Conservation (phyloP, 2,797 vertebrate genomes). For the Sarcoramphus papa region DNA sequence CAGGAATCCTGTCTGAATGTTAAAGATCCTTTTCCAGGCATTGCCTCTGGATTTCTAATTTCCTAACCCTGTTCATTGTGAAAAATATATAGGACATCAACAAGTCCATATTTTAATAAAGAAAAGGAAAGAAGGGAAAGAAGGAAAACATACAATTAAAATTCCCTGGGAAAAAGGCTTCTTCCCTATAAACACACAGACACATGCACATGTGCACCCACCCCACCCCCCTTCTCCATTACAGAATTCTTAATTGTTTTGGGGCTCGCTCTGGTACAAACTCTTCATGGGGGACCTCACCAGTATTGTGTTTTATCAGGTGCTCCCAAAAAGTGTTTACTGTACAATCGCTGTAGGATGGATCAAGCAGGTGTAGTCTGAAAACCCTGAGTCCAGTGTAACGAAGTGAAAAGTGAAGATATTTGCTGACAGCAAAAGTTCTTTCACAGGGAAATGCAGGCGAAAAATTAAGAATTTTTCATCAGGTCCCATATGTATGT, state of each 20-base stretch:
- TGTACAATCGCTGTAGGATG: neutral
- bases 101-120: neutral
- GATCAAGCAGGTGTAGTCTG: neutral
- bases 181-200: neutral
- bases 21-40: neutral
- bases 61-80: neutral
- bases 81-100: neutral
- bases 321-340: neutral
- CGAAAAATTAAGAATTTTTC: neutral
- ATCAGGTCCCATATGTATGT: neutral
- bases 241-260: neutral
- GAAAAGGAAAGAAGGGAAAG: neutral
- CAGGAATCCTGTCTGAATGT: neutral
- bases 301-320: neutral
- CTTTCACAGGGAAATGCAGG: neutral
- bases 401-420: neutral
- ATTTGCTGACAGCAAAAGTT: neutral
- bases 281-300: neutral
- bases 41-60: neutral
- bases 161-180: neutral
- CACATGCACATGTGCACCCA: fast-evolving
- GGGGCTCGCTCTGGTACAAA: neutral
- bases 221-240: neutral
- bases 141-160: slow-evolving; percentile 15
- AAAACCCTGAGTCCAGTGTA: neutral